These are phyloP conservation scores for Butorides virescens DNA, from an alignment of 2,113 vertebrate species.

Conservation along the genomic window DNA sequence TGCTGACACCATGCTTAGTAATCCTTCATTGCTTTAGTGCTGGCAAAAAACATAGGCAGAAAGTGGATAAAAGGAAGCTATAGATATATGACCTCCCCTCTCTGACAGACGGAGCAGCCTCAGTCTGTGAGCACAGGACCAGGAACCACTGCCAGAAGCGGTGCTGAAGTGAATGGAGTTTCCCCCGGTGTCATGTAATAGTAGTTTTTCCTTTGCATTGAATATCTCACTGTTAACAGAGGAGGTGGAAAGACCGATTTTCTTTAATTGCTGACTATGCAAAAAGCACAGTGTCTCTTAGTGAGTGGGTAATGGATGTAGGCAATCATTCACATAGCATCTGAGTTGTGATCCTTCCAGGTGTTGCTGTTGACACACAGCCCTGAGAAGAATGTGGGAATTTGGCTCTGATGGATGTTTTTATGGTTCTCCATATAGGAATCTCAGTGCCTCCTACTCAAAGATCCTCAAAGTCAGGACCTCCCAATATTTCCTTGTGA, in stretches of 20 bases:
- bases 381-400: not conserved
- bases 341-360: not conserved
- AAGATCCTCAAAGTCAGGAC: not conserved
- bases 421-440: not conserved
- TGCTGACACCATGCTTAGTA: not conserved
- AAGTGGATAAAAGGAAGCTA: not conserved
- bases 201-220: not conserved
- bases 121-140: not conserved
- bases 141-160: not conserved
- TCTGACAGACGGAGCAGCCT: not conserved
- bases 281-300: not conserved
- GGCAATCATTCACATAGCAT: not conserved
- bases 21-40: not conserved
- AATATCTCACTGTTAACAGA: not conserved
- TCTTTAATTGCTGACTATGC: not conserved
- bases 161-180: not conserved
- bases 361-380: not conserved
- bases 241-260: not conserved
- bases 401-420: not conserved
- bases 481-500: fast-evolving
- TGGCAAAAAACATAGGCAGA: not conserved
- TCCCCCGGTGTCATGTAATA: fast-evolving
- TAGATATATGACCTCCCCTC: not conserved
- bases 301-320: not conserved
- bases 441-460: not conserved